A percentile compares a stretch with the other conserved stretches of the same genome.
These are phyloP conservation scores for Neoseiulus cucumeris DNA, from an alignment of 1,140 invertebrate species.

Conservation along the genomic window DNA sequence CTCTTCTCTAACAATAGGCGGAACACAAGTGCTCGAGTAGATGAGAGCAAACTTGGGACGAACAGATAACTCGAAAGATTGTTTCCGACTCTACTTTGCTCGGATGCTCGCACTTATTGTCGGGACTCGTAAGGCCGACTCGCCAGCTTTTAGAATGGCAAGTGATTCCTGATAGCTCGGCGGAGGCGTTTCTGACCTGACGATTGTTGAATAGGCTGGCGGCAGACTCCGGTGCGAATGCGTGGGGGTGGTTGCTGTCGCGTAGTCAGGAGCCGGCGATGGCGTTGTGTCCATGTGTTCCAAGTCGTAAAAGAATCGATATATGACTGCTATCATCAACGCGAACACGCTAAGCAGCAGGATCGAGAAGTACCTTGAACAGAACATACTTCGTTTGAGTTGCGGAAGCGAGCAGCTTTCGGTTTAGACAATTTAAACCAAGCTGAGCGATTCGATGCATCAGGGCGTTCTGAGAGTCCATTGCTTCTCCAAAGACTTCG, in stretches of 20 bases:
- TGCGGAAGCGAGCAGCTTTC: too few species aligned
- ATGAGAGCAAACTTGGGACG: too few species aligned
- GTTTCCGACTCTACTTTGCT: too few species aligned
- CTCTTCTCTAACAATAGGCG: too few species aligned
- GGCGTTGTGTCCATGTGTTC: conserved; percentile 3
- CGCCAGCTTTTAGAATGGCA: background rate
- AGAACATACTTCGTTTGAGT: too few species aligned
- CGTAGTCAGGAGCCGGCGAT: background rate
- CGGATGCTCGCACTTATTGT: background rate
- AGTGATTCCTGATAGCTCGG: background rate
- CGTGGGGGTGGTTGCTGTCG: background rate
- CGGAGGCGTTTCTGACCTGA: background rate
- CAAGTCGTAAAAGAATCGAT: background rate
- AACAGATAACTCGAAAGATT: too few species aligned
- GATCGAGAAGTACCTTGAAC: conserved; percentile 1
- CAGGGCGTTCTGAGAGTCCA: too few species aligned
- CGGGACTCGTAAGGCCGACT: background rate
- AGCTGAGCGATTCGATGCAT: too few species aligned
- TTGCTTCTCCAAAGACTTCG: too few species aligned
- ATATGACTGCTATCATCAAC: conserved; percentile 1
- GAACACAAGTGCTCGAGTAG: too few species aligned
- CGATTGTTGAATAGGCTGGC: background rate
- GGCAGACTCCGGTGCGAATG: background rate
- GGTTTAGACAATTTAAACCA: too few species aligned
- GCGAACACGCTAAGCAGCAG: background rate